Conservation (phyloP, 2,888 invertebrate species). For the Trissolcus brochymenae region DNA sequence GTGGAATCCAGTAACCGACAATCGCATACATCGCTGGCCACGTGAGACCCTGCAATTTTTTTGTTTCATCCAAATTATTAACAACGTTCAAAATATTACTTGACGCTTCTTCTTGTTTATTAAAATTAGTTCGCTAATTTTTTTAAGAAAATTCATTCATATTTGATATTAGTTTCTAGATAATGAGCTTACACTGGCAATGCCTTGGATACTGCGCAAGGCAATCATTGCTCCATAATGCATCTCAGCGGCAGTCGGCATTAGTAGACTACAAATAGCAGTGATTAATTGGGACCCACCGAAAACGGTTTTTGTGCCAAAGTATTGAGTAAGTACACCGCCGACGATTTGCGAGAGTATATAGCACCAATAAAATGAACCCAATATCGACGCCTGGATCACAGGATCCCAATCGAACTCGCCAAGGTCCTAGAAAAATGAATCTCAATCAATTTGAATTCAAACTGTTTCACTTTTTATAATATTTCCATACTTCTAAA, state of each 20-base stretch:
- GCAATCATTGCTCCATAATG: slow-evolving; percentile 81
- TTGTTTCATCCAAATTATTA: not conserved
- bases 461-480: too few species aligned
- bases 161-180: too few species aligned
- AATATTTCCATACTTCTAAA: too few species aligned
- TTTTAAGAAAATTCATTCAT: too few species aligned
- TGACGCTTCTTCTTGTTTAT: too few species aligned
- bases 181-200: slow-evolving; percentile 80
- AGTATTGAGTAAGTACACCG: slow-evolving; percentile 83
- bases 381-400: slow-evolving; percentile 81
- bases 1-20: slow-evolving; percentile 85
- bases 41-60: slow-evolving; percentile 79
- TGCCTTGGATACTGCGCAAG: slow-evolving; percentile 82
- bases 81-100: too few species aligned
- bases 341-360: slow-evolving; percentile 83
- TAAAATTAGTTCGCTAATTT: too few species aligned
- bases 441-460: not conserved
- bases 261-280: slow-evolving; percentile 82
- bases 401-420: slow-evolving; percentile 82
- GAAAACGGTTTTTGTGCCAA: slow-evolving; percentile 84
- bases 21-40: slow-evolving; percentile 88
- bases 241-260: slow-evolving; percentile 81
- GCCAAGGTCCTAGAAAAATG: slow-evolving; percentile 74
- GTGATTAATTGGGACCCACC: slow-evolving; percentile 84
- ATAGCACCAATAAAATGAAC: slow-evolving; percentile 86